These are phyloP conservation scores for Eupithecia pulchellata DNA, from an alignment of 2,888 invertebrate species.

Conservation along the genomic window DNA sequence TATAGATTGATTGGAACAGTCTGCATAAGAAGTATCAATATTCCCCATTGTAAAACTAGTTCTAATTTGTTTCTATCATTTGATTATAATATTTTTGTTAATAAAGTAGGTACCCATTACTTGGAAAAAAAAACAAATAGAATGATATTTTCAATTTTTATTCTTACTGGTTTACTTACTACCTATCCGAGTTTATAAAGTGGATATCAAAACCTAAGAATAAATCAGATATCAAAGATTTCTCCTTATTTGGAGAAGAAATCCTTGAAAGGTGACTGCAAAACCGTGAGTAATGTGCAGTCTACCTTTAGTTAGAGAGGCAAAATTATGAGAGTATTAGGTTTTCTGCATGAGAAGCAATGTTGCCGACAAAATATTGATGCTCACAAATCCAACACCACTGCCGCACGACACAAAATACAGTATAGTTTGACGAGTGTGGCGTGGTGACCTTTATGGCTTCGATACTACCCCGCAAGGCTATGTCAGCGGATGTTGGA, in stretches of 20 bases:
- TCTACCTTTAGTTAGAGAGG: neutral
- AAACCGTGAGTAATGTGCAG: neutral
- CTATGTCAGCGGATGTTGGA: neutral
- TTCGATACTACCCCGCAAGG: neutral
- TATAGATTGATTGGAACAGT: too few species aligned
- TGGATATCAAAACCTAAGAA: neutral
- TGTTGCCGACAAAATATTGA: neutral
- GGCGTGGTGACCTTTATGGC: neutral
- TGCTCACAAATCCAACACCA: neutral
- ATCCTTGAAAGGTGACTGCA: neutral
- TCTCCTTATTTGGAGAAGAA: neutral
- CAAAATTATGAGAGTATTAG: neutral
- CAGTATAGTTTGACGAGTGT: neutral
- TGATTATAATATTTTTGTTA: too few species aligned
- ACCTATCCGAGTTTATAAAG: neutral
- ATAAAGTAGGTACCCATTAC: too few species aligned
- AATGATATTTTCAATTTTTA: neutral
- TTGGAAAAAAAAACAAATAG: neutral
- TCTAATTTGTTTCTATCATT: too few species aligned
- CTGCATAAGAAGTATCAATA: too few species aligned
- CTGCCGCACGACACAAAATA: neutral
- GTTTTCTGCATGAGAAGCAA: neutral
- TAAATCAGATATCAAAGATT: neutral
- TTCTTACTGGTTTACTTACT: neutral
- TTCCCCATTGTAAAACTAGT: too few species aligned